Percentiles rank a stretch among this genome's conserved stretches.
phyloP scores from a whole-genome alignment of 1,140 invertebrate species.

The Maniola jurtina region DNA sequence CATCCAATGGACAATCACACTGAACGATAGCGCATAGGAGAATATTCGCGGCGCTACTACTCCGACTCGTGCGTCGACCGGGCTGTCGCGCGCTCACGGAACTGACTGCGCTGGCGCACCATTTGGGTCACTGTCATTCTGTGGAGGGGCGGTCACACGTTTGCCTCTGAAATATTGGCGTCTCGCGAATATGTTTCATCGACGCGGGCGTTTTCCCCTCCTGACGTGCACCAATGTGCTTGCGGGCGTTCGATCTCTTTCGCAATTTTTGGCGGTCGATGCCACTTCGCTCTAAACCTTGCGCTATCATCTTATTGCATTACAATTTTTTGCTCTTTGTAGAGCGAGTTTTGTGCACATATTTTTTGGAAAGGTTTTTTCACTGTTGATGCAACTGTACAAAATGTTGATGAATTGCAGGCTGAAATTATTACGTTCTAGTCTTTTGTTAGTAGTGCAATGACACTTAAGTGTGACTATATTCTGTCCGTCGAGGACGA shows the following conservation, averaged over 20 bases:
- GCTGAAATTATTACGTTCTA: conserved; percentile 1
- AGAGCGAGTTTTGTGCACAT: conserved; percentile 3
- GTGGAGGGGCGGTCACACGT: conserved; percentile 72
- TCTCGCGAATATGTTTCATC: conserved; percentile 72
- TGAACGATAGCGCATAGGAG: conserved; percentile 51
- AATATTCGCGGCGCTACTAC: conserved; percentile 19
- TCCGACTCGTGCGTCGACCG: conserved; percentile 40
- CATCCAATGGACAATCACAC: conserved; percentile 65
- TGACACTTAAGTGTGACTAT: neutral
- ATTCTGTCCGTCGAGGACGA: neutral
- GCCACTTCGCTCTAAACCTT: conserved; percentile 19
- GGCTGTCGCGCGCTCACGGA: conserved; percentile 66
- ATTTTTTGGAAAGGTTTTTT: neutral
- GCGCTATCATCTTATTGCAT: conserved; percentile 18
- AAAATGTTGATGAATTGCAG: conserved; percentile 4
- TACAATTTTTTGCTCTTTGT: conserved; percentile 17
- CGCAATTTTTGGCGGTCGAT: conserved; percentile 43
- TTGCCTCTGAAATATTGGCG: conserved; percentile 74
- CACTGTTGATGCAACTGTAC: neutral
- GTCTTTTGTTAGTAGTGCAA: conserved; percentile 10
- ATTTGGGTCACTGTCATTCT: conserved; percentile 77
- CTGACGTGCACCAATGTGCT: conserved; percentile 47
- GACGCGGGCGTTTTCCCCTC: conserved; percentile 46
- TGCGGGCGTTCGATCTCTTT: conserved; percentile 44
- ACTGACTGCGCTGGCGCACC: conserved; percentile 73